These are phyloP conservation scores for Gavialis gangeticus DNA, from an alignment of 2,113 vertebrate genomes.

Conservation along the genomic window DNA sequence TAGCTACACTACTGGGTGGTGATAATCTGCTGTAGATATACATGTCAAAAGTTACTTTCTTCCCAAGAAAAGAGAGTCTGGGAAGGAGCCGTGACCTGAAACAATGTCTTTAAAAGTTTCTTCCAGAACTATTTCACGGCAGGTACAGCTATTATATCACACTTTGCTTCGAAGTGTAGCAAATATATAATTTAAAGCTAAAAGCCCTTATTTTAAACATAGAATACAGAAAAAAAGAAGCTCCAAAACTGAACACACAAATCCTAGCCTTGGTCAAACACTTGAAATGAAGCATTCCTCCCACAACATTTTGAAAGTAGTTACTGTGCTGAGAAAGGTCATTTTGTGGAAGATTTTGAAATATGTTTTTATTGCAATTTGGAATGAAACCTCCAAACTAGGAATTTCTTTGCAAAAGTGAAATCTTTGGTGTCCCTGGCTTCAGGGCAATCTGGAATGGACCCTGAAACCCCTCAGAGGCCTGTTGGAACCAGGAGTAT, in stretches of 20 bases:
- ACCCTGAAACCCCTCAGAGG: not conserved
- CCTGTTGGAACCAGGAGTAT: not conserved
- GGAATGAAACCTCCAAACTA: not conserved
- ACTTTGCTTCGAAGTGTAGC: too few species aligned
- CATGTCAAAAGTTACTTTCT: too few species aligned
- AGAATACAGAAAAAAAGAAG: not conserved
- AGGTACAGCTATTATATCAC: too few species aligned
- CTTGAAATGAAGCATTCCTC: not conserved
- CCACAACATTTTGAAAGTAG: not conserved
- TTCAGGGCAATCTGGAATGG: not conserved
- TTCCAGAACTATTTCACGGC: too few species aligned
- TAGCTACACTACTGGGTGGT: too few species aligned
- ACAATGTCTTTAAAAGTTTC: too few species aligned
- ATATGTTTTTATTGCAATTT: not conserved
- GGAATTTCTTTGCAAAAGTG: not conserved
- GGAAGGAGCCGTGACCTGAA: too few species aligned
- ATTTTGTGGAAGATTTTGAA: not conserved
- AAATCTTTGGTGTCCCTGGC: not conserved
- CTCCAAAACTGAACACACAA: not conserved
- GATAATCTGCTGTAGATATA: too few species aligned
- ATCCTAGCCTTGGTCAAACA: not conserved
- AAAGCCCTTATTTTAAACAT: too few species aligned
- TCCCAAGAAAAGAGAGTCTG: too few species aligned
- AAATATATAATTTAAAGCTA: too few species aligned
- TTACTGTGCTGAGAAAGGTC: not conserved